phyloP scores from a whole-genome alignment of 2,113 vertebrate species.

The Thunnus thynnus region DNA sequence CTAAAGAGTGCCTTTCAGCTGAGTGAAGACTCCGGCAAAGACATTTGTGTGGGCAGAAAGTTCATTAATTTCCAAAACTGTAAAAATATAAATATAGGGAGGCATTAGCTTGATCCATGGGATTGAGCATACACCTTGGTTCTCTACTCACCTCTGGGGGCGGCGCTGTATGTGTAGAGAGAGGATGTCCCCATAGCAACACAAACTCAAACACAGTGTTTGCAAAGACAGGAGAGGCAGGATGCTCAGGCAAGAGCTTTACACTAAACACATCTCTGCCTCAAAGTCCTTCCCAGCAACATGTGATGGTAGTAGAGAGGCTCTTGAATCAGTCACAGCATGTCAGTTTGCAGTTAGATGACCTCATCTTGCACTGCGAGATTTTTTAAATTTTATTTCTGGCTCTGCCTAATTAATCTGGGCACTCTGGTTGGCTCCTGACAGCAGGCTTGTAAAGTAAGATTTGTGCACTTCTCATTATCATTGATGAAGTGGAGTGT shows the following conservation, averaged over 20 bases:
- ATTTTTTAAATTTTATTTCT: constrained; percentile 66
- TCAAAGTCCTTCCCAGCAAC: constrained; percentile 14
- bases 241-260: constrained; percentile 46
- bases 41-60: constrained; percentile 52
- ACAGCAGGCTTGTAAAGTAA: constrained; percentile 83
- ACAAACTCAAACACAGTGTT: constrained; percentile 33
- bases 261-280: constrained; percentile 27
- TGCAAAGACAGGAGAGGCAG: constrained; percentile 24
- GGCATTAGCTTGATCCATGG: constrained; percentile 36
- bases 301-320: constrained; percentile 24
- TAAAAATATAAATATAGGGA: constrained; percentile 38
- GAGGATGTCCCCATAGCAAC: constrained; percentile 64
- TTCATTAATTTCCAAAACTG: constrained; percentile 63
- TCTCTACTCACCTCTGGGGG: constrained; percentile 35
- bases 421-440: constrained; percentile 76
- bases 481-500: constrained; percentile 82
- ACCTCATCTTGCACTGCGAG: constrained; percentile 67
- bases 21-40: constrained; percentile 25
- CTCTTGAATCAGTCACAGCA: constrained; percentile 60
- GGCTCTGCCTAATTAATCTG: constrained; percentile 81
- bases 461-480: constrained; percentile 83
- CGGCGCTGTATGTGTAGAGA: constrained; percentile 12
- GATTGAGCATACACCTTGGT: constrained; percentile 40
- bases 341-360: constrained; percentile 56
- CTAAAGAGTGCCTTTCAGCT: constrained; percentile 34